phyloP scores from a whole-genome alignment of 2,113 vertebrate genomes.

The Chaetura pelagica region DNA sequence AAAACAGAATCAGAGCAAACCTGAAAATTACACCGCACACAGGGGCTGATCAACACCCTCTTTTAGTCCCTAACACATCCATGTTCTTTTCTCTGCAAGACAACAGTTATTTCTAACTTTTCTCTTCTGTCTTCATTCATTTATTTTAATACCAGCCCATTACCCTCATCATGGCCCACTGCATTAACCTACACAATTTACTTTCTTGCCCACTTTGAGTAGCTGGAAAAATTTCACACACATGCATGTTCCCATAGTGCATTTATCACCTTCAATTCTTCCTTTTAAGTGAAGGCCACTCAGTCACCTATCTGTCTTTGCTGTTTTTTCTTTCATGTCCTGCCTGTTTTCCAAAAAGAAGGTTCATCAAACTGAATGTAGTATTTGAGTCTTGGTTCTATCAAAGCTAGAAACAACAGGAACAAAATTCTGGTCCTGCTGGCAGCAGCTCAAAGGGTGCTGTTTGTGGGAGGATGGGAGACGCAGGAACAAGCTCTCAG shows the following conservation, averaged over 20 bases:
- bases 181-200: constrained; percentile 40
- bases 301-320: not conserved
- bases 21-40: not conserved
- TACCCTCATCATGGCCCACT: not conserved
- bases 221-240: not conserved
- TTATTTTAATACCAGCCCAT: constrained; percentile 10
- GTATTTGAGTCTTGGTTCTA: not conserved
- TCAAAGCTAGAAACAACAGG: not conserved
- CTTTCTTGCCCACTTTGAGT: not conserved
- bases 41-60: not conserved
- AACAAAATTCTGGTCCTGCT: not conserved
- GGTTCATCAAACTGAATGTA: not conserved
- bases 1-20: not conserved
- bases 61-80: not conserved
- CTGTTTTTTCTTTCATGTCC: not conserved
- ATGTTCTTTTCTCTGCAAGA: not conserved
- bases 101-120: not conserved
- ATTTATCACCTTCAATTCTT: constrained; percentile 26
- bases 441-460: not conserved
- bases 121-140: not conserved
- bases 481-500: not conserved
- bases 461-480: not conserved
- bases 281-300: constrained; percentile 31
- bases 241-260: not conserved
- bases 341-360: not conserved